Evolutionary conservation across 2,797 vertebrate species (phyloP), one percentile per base, ranked within the genome.

Genomic region (Hippoglossus hippoglossus): DNA sequence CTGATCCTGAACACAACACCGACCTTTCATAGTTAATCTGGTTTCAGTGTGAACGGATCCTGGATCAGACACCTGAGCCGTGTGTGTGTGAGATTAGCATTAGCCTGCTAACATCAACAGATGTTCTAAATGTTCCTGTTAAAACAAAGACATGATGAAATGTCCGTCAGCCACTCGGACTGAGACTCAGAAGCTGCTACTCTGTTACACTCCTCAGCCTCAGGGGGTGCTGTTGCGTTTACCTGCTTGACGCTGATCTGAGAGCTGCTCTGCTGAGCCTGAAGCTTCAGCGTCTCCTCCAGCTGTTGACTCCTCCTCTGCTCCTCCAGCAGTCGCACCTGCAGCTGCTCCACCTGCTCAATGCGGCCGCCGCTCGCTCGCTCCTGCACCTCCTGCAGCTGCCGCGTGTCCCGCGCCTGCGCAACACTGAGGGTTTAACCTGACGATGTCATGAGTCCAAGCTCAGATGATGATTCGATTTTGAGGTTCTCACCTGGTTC

Each of bases 171-270:
- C 6, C 6, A 15, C 44, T 16, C 44, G 15, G 13, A 18, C 44
- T 16, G 44, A 46, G n/a, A 26, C 15, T 31, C 25, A 22, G 36
- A 13, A 36, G 10, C 36, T 36, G 36, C 36, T 39, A 0, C 11
- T 46, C 1, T 46, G 18, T 19, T 46, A 11, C 41, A 15, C 41
- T 10, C 41, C 16, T 11, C 41, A 6, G 41, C 41, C 41, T 44
- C 12, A 44, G 41, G 41, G 41, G 41, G 41, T 4, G 41, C 18
- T 19, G 44, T 19, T 18, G 19, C 7, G 10, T 21, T 46, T 84
- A 96, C 96, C 96, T 94, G 94, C 54, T 93, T 95, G 57, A 87
- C 83, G 59, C 71, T 69, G 75, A 96, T 80, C 60, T 90, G 94
- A 41, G 87, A 88, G 83, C 84, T 78, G 1, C 90, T 87, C 70